Percentiles rank a stretch among this genome's conserved stretches.
Conservation (phyloP, 2,888 invertebrate species). For the Steromphala cineraria region DNA sequence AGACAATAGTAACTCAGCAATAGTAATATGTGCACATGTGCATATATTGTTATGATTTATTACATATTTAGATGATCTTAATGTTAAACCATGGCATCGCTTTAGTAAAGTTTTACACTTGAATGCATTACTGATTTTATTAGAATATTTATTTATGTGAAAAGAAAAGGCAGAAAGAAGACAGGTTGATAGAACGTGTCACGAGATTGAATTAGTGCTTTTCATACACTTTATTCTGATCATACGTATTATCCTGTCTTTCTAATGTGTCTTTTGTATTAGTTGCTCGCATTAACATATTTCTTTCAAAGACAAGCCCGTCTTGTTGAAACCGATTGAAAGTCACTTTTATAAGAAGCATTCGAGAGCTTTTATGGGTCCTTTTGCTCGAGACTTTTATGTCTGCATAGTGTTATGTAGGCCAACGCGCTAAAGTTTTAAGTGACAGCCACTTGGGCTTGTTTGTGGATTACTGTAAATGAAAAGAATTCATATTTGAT, state of each 20-base stretch:
- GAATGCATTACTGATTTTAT: too few species aligned
- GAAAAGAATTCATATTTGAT: constrained; percentile 21
- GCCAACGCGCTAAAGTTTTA: constrained; percentile 14
- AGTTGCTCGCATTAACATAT: constrained; percentile 4
- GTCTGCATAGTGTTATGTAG: constrained; percentile 11
- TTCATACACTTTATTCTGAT: background rate
- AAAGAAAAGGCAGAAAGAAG: too few species aligned
- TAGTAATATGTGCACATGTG: too few species aligned
- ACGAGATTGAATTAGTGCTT: background rate
- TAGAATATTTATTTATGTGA: too few species aligned
- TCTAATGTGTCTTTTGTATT: background rate
- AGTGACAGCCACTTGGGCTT: constrained; percentile 3
- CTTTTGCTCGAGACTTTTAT: background rate
- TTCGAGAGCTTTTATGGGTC: constrained; percentile 8
- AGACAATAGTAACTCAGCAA: too few species aligned
- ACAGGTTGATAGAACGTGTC: too few species aligned
- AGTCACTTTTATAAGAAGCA: constrained; percentile 4
- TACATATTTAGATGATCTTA: too few species aligned
- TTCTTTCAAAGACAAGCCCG: background rate
- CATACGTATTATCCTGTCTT: background rate
- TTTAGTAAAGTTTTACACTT: too few species aligned
- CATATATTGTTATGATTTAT: too few species aligned
- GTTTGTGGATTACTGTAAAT: constrained; percentile 16
- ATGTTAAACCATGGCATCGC: too few species aligned
- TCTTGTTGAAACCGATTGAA: background rate